phyloP scores from a whole-genome alignment of 2,113 vertebrate genomes.

The Rhinolophus sinicus region DNA sequence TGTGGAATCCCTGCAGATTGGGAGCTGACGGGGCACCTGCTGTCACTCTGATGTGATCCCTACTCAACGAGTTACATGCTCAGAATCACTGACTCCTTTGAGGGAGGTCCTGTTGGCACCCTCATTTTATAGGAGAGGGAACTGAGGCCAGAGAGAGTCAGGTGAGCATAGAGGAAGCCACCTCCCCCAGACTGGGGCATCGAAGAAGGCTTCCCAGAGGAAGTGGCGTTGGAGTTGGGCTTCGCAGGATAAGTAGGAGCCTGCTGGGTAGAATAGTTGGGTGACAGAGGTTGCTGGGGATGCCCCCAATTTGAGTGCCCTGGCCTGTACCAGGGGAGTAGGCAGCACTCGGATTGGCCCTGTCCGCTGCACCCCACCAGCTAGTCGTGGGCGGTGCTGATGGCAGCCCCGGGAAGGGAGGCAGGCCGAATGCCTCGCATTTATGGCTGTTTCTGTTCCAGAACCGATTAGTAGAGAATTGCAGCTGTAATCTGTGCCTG shows the following conservation, averaged over 20 bases:
- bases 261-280: neutral
- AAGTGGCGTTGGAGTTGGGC: constrained; percentile 18
- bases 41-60: neutral
- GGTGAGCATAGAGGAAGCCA: neutral
- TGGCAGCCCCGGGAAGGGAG: constrained; percentile 76
- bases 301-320: neutral
- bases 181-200: neutral
- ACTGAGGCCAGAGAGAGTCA: neutral
- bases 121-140: neutral
- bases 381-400: constrained; percentile 27
- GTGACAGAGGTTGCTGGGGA: neutral
- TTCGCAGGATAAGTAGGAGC: constrained; percentile 72
- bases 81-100: neutral
- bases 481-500: constrained; percentile 89
- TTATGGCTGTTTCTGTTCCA: constrained; percentile 85
- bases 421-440: constrained; percentile 81
- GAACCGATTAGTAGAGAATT: constrained; percentile 90
- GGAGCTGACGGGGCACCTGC: neutral
- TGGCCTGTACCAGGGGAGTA: neutral
- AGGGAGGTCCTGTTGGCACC: neutral
- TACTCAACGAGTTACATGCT: neutral
- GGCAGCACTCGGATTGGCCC: neutral
- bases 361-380: neutral
- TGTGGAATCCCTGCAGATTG: neutral
- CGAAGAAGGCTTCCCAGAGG: constrained; percentile 58